Evolutionary conservation across 37 sponge, comb jelly and placozoan species (phyloP).

Genomic region (Crambe crambe): DNA sequence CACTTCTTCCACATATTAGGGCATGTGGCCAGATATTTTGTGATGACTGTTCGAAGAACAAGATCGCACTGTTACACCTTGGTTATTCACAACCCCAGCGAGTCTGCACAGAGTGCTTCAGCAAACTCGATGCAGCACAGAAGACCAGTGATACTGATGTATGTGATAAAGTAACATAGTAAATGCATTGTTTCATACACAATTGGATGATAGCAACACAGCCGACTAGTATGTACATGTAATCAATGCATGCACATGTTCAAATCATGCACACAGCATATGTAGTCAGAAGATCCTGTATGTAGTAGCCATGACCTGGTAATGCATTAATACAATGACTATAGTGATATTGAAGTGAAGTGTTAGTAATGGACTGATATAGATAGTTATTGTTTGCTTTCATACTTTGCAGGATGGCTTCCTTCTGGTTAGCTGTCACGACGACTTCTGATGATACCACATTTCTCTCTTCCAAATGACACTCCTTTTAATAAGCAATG

Average conservation of each 20-base stretch:
- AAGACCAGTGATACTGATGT: conserved; percentile 26
- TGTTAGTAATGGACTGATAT: neutral
- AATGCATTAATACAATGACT: neutral
- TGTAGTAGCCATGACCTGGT: too few species aligned
- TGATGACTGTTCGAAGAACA: conserved; percentile 77
- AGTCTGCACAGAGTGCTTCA: conserved; percentile 64
- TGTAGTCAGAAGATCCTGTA: too few species aligned
- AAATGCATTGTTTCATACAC: too few species aligned
- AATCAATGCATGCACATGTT: too few species aligned
- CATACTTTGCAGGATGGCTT: conserved; percentile 31
- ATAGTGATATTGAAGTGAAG: neutral
- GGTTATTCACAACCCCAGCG: conserved; percentile 71
- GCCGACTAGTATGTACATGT: too few species aligned
- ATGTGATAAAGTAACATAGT: neutral
- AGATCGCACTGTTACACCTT: conserved; percentile 61
- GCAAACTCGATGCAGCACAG: conserved; percentile 40
- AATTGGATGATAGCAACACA: too few species aligned
- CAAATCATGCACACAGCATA: too few species aligned
- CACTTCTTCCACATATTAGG: conserved; percentile 26
- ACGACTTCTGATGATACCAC: neutral
- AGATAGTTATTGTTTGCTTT: too few species aligned
- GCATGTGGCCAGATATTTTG: conserved; percentile 93
- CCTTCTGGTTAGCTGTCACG: conserved; percentile 9
- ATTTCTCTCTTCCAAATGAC: neutral
- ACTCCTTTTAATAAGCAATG: neutral